Evolutionary conservation across 2,888 invertebrate genomes (phyloP).

Genomic region (Campaea margaritaria): DNA sequence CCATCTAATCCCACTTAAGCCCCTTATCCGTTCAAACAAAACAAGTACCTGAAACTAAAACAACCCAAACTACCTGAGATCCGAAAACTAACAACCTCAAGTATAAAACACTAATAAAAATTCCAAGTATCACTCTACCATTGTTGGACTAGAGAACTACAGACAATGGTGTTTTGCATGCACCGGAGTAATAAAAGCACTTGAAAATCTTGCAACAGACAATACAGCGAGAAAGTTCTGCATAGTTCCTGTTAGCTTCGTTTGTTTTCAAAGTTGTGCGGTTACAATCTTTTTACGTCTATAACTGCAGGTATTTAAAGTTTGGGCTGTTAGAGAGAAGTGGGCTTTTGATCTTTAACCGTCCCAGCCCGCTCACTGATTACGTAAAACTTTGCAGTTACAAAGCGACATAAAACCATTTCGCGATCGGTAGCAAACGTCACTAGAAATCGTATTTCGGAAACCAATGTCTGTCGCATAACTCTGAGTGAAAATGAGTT

Average conservation of each 20-base stretch:
- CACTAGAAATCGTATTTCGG: too few relatives aligned
- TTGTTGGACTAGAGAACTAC: slow-evolving; percentile 49
- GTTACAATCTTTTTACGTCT: slow-evolving; percentile 40
- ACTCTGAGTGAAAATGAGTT: too few relatives aligned
- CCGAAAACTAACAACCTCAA: slow-evolving; percentile 24
- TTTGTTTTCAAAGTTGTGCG: slow-evolving; percentile 33
- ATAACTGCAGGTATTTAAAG: slow-evolving; percentile 28
- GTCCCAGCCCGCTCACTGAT: too few relatives aligned
- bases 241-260: slow-evolving; percentile 30
- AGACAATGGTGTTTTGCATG: slow-evolving; percentile 42
- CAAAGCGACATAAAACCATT: too few relatives aligned
- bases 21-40: slow-evolving; percentile 21
- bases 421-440: too few relatives aligned
- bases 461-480: too few relatives aligned
- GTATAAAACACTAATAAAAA: slow-evolving; percentile 36
- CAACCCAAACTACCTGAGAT: slow-evolving; percentile 32
- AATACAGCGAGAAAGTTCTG: slow-evolving; percentile 40
- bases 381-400: too few relatives aligned
- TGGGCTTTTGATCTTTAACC: not conserved
- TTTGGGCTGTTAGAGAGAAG: slow-evolving; percentile 21
- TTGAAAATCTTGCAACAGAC: slow-evolving; percentile 45
- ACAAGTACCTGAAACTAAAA: slow-evolving; percentile 11
- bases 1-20: slow-evolving; percentile 24
- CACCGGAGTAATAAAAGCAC: slow-evolving; percentile 48
- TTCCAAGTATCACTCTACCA: slow-evolving; percentile 43